A percentile compares a stretch with the other conserved stretches of the same genome.
Conservation (phyloP, 2,888 invertebrate genomes). For the Argyresthia goedartella region DNA sequence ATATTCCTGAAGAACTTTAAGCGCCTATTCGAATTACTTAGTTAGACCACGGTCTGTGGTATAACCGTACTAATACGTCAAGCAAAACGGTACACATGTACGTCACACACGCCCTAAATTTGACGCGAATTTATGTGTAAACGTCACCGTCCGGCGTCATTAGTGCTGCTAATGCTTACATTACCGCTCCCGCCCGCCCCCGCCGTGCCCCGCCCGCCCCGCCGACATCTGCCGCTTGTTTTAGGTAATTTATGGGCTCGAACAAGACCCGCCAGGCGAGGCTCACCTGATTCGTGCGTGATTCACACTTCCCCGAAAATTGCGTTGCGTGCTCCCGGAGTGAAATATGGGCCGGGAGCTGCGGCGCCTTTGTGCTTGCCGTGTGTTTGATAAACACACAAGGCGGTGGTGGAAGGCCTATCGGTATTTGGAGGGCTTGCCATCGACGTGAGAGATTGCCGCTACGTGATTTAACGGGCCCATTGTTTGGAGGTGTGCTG, state of each 20-base stretch:
- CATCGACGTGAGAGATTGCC: slow-evolving; percentile 2
- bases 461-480: slow-evolving; percentile 1
- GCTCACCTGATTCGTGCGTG: slow-evolving; percentile 18
- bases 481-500: slow-evolving; percentile 2
- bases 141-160: slow-evolving; percentile 62
- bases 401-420: not conserved
- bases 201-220: slow-evolving; percentile 17
- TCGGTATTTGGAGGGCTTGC: not conserved
- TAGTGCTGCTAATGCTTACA: slow-evolving; percentile 66
- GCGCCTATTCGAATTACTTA: too few species aligned
- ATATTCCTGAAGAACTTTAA: too few species aligned
- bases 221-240: slow-evolving; percentile 64
- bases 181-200: slow-evolving; percentile 42
- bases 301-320: slow-evolving; percentile 4
- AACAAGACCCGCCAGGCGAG: slow-evolving; percentile 36
- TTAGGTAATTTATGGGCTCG: slow-evolving; percentile 62
- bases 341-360: slow-evolving; percentile 33
- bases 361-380: slow-evolving; percentile 17
- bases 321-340: slow-evolving; percentile 24
- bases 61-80: too few species aligned
- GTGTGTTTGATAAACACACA: slow-evolving; percentile 6
- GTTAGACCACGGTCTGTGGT: too few species aligned
- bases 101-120: slow-evolving; percentile 38
- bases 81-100: not conserved
- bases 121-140: slow-evolving; percentile 65